Conservation (phyloP, 2,113 vertebrate species). For the Sturnira hondurensis region DNA sequence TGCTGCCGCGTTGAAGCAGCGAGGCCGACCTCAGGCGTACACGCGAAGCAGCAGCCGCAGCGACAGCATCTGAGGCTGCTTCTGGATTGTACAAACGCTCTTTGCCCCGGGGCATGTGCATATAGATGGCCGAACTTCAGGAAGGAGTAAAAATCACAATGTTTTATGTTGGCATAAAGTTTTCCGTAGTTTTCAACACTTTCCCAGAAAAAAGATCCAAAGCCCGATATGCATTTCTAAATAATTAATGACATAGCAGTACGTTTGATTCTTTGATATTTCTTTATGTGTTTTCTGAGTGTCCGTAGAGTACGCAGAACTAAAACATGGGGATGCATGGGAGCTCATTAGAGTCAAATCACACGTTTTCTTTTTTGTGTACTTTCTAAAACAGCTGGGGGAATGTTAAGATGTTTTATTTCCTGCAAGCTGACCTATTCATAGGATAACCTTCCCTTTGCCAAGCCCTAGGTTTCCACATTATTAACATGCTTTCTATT, state of each 20-base stretch:
- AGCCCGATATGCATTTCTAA: not conserved
- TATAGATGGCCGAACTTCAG: slow-evolving; percentile 55
- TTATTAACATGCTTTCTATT: not conserved
- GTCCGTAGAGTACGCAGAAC: not conserved
- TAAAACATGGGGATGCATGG: slow-evolving; percentile 1
- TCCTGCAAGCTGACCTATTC: slow-evolving; percentile 10
- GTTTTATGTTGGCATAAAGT: not conserved
- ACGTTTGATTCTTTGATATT: not conserved
- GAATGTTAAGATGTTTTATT: slow-evolving; percentile 22
- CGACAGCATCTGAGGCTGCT: slow-evolving; percentile 37
- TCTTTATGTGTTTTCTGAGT: not conserved
- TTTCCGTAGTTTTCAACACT: not conserved
- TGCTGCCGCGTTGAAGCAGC: slow-evolving; percentile 29
- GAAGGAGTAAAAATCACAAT: slow-evolving; percentile 61
- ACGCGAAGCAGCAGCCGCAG: slow-evolving; percentile 6
- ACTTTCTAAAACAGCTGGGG: slow-evolving; percentile 30
- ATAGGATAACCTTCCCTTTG: not conserved
- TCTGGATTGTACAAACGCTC: slow-evolving; percentile 34
- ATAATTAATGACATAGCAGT: not conserved
- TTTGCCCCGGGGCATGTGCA: slow-evolving; percentile 51
- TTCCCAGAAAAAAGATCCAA: not conserved
- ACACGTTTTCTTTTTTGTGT: not conserved
- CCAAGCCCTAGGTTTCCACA: not conserved
- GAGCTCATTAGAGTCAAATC: not conserved
- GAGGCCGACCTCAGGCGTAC: not conserved